Conservation (phyloP, 2,888 invertebrate genomes). For the Ornithoptera priamus region DNA sequence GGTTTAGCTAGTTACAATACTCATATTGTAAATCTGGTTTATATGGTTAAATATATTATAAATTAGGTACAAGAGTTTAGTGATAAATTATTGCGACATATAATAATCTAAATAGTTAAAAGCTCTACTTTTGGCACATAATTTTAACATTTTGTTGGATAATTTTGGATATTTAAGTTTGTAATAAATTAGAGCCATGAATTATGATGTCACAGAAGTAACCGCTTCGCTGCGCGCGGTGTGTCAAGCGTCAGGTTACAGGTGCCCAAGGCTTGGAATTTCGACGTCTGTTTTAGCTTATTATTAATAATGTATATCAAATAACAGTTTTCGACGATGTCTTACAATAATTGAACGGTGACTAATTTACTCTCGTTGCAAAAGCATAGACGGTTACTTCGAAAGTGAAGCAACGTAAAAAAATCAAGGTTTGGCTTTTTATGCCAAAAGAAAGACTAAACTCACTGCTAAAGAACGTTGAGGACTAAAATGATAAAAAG, state of each 20-base stretch:
- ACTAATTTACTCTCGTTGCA: not conserved
- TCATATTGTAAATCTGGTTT: too few relatives aligned
- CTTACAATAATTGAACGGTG: not conserved
- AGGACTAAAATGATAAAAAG: not conserved
- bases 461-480: not conserved
- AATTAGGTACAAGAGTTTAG: not conserved
- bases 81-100: not conserved
- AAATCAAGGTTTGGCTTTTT: not conserved
- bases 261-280: slow-evolving; percentile 9
- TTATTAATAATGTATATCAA: slow-evolving; percentile 16
- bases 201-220: slow-evolving; percentile 28
- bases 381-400: not conserved
- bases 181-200: slow-evolving; percentile 24
- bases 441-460: not conserved
- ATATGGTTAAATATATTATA: not conserved
- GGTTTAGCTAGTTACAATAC: too few relatives aligned
- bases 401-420: not conserved
- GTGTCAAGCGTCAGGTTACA: slow-evolving; percentile 27
- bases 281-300: slow-evolving; percentile 15
- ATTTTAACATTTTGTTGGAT: not conserved
- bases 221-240: slow-evolving; percentile 20
- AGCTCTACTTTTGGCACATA: not conserved
- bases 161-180: slow-evolving; percentile 3
- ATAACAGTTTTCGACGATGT: slow-evolving; percentile 8
- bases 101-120: not conserved